Conservation (phyloP, 2,888 invertebrate species). For the Pristionchus mayeri region DNA sequence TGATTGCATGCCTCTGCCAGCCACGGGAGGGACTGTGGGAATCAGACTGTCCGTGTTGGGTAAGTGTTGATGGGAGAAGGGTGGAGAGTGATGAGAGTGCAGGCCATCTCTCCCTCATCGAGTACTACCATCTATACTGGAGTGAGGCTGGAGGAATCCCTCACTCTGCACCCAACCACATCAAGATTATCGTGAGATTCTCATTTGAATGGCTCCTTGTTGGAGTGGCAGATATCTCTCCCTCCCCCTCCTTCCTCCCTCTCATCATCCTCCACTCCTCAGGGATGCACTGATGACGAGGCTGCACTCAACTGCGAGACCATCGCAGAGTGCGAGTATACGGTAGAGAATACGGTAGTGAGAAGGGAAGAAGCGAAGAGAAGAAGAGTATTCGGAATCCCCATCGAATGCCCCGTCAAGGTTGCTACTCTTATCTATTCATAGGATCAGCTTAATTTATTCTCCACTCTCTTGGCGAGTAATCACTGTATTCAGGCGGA, state of each 20-base stretch:
- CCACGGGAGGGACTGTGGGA: neutral
- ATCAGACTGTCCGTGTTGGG: neutral
- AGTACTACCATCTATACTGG: constrained; percentile 41
- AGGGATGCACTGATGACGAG: neutral
- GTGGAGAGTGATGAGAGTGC: neutral
- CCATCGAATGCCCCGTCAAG: constrained; percentile 25
- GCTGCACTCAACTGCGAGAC: neutral
- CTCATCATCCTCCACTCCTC: neutral
- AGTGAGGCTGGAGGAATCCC: constrained; percentile 34
- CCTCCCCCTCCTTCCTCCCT: no score
- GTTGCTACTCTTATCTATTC: neutral
- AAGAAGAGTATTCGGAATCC: constrained; percentile 13
- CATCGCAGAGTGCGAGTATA: constrained; percentile 7
- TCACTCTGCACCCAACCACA: neutral
- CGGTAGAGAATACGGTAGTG: constrained; percentile 10
- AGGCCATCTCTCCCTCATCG: constrained; percentile 22
- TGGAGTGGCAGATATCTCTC: no score
- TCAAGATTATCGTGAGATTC: neutral
- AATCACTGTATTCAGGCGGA: neutral
- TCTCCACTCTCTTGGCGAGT: no score
- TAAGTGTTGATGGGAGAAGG: neutral
- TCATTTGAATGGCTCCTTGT: no score
- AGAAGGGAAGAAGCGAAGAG: constrained; percentile 34
- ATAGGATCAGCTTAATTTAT: no score
- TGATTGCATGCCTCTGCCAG: constrained; percentile 33